Percentiles rank a stretch among this genome's conserved stretches.
phyloP scores from a whole-genome alignment of 2,113 vertebrate genomes.

The Coturnix japonica region DNA sequence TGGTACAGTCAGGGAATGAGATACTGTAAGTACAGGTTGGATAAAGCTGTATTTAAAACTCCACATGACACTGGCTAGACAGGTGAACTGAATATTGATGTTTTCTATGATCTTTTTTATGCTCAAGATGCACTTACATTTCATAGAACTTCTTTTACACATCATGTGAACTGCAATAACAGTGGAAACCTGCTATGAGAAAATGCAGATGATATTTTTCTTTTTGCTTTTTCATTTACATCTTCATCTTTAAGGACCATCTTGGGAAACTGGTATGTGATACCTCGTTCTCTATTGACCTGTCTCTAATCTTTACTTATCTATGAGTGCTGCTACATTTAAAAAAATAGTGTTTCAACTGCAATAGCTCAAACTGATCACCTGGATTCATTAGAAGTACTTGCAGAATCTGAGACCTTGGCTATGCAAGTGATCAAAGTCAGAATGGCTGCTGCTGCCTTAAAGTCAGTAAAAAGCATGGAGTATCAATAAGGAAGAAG shows the following conservation, averaged over 20 bases:
- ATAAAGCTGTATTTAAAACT: background rate
- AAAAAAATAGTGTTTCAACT: background rate
- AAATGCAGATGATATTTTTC: background rate
- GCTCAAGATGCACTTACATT: background rate
- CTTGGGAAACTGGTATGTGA: background rate
- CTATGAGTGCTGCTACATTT: background rate
- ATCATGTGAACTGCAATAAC: background rate
- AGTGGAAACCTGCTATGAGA: background rate
- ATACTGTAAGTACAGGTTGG: fast-evolving
- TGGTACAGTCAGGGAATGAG: background rate
- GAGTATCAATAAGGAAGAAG: background rate
- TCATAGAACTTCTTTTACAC: background rate
- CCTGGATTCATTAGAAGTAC: background rate
- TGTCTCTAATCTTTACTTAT: background rate
- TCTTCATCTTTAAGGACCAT: background rate
- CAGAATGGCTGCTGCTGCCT: background rate
- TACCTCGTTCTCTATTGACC: background rate
- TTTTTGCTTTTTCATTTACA: background rate
- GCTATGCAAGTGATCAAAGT: background rate
- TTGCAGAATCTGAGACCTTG: background rate
- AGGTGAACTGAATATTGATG: background rate
- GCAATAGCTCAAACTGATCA: background rate
- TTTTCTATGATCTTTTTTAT: background rate
- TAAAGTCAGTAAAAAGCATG: background rate
- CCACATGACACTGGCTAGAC: background rate